phyloP scores from a whole-genome alignment of 2,113 vertebrate genomes.

The Ceratotherium simum region DNA sequence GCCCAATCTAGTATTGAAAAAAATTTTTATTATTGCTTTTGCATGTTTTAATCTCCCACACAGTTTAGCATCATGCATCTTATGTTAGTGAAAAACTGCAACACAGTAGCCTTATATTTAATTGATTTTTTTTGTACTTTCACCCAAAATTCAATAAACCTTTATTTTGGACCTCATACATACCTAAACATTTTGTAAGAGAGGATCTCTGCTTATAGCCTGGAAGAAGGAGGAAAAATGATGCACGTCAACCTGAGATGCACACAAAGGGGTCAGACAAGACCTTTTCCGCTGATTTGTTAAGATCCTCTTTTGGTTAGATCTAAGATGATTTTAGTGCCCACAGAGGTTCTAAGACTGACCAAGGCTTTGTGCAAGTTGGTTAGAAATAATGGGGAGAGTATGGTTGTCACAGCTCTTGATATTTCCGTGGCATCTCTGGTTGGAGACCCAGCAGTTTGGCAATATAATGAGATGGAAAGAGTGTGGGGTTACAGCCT shows the following conservation, averaged over 20 bases:
- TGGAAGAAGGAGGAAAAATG: not conserved
- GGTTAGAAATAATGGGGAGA: not conserved
- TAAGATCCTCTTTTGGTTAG: not conserved
- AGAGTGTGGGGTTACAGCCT: not conserved
- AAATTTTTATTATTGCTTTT: not conserved
- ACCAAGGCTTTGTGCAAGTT: not conserved
- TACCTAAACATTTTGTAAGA: not conserved
- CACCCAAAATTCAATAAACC: not conserved
- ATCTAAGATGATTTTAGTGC: not conserved
- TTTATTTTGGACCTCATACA: not conserved
- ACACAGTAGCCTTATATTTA: not conserved
- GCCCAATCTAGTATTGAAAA: not conserved
- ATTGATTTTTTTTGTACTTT: not conserved
- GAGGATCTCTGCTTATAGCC: not conserved
- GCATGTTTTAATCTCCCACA: not conserved
- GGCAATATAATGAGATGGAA: not conserved
- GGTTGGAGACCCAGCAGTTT: not conserved
- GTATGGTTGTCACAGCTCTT: not conserved
- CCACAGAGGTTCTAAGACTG: not conserved
- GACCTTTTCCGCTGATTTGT: not conserved
- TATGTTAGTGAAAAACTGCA: not conserved
- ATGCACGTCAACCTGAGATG: not conserved
- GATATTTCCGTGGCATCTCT: not conserved
- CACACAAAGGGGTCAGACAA: not conserved
- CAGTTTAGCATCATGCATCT: not conserved